phyloP scores from a whole-genome alignment of 2,888 invertebrate genomes.

The Cordylochernes scorpioides region DNA sequence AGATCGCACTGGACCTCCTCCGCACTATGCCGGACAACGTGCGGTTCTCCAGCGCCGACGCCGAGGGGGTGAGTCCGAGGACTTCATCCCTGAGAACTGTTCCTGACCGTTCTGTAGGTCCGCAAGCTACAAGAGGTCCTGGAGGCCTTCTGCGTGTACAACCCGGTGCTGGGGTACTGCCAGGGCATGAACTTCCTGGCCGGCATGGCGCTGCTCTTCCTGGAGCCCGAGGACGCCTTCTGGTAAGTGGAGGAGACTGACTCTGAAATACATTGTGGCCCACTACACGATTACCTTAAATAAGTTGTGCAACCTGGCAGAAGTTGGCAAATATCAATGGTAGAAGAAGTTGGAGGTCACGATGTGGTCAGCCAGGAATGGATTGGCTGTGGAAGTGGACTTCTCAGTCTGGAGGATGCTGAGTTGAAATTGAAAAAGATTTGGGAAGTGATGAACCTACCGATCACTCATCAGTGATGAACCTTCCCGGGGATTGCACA shows the following conservation, averaged over 20 bases:
- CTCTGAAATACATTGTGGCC: too few relatives aligned
- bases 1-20: conserved; percentile 27
- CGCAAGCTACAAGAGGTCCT: conserved; percentile 27
- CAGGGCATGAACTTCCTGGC: conserved; percentile 31
- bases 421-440: too few relatives aligned
- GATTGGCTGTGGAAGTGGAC: too few relatives aligned
- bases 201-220: conserved; percentile 26
- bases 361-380: too few relatives aligned
- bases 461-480: too few relatives aligned
- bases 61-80: conserved; percentile 24
- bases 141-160: conserved; percentile 28
- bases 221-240: conserved; percentile 28
- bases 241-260: conserved; percentile 20
- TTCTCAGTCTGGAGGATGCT: too few relatives aligned
- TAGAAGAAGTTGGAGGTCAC: too few relatives aligned
- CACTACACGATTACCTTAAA: too few relatives aligned
- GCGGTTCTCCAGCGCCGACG: conserved; percentile 24
- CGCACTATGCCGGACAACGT: conserved; percentile 29
- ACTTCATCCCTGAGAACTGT: conserved; percentile 1
- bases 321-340: too few relatives aligned
- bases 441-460: too few relatives aligned
- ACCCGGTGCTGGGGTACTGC: conserved; percentile 27
- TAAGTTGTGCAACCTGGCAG: too few relatives aligned
- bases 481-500: too few relatives aligned
- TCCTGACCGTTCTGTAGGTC: conserved; percentile 17